A percentile compares a stretch with the other conserved stretches of the same genome.
Evolutionary conservation across 2,797 vertebrate genomes (phyloP).

Genomic region (Notamacropus eugenii): DNA sequence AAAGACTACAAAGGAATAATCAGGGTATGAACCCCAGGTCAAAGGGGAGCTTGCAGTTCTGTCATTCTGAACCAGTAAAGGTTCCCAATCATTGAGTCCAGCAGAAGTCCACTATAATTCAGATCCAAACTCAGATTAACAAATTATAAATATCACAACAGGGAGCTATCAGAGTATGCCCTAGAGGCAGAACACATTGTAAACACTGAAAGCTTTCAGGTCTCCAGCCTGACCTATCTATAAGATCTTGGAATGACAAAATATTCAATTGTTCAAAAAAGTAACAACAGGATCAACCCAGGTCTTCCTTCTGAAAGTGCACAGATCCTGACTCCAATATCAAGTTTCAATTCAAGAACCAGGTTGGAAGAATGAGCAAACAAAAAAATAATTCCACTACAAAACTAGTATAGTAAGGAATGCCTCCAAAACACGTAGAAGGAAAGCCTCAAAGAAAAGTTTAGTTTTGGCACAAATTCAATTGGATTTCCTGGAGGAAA

Average conservation of each 20-base stretch:
- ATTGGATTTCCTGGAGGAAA: no score
- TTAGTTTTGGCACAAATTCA: no score
- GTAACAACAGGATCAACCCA: not conserved
- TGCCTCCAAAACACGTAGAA: no score
- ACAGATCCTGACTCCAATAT: not conserved
- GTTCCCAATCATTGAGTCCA: not conserved
- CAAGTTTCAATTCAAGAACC: no score
- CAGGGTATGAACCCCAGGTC: not conserved
- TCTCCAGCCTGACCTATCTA: not conserved
- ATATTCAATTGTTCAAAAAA: not conserved
- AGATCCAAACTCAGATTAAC: not conserved
- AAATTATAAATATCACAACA: not conserved
- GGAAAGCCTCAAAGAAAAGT: no score
- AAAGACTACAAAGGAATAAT: not conserved
- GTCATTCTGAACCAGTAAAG: not conserved
- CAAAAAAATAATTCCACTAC: no score
- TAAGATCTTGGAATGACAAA: not conserved
- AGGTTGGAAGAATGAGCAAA: no score
- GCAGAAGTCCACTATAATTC: not conserved
- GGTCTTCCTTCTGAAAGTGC: not conserved
- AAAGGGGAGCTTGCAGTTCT: not conserved
- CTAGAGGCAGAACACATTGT: not conserved
- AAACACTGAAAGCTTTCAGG: not conserved
- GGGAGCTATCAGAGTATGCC: not conserved
- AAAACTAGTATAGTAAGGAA: no score